These are phyloP conservation scores for Clamator glandarius DNA, from an alignment of 2,797 vertebrate genomes.

Conservation along the genomic window DNA sequence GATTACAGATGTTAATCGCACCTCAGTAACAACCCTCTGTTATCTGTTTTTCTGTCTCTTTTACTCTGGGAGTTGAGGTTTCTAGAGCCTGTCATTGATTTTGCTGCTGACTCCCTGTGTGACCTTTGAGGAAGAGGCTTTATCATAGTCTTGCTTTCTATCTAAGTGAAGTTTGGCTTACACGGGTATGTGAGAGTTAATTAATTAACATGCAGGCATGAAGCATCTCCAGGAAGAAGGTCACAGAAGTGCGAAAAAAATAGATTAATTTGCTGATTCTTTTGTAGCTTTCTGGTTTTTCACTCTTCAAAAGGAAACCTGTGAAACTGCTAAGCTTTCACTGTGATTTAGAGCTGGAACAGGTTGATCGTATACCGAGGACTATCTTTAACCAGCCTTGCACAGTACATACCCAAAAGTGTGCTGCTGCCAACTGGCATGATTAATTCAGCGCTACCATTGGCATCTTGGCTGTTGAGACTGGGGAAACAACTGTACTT, in stretches of 20 bases:
- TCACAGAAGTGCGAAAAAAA: background rate
- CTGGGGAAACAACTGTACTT: background rate
- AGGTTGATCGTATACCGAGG: background rate
- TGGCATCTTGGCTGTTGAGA: background rate
- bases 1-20: background rate
- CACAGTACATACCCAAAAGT: background rate
- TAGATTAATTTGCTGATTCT: background rate
- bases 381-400: constrained; percentile 18
- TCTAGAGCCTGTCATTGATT: background rate
- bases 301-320: constrained; percentile 32
- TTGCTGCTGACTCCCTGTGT: background rate
- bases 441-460: background rate
- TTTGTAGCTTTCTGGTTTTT: constrained; percentile 32
- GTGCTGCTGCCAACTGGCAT: constrained; percentile 19
- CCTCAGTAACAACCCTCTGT: background rate
- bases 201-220: constrained; percentile 14
- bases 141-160: background rate
- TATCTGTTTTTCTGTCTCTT: background rate
- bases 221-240: constrained; percentile 5
- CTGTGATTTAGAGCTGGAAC: constrained; percentile 17
- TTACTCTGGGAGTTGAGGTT: background rate
- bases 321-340: background rate
- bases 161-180: background rate
- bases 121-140: background rate
- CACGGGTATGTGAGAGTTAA: background rate